Base-by-base conservation (phyloP, 2,888 invertebrate genomes). In the Keiferia lycopersicella region DNA sequence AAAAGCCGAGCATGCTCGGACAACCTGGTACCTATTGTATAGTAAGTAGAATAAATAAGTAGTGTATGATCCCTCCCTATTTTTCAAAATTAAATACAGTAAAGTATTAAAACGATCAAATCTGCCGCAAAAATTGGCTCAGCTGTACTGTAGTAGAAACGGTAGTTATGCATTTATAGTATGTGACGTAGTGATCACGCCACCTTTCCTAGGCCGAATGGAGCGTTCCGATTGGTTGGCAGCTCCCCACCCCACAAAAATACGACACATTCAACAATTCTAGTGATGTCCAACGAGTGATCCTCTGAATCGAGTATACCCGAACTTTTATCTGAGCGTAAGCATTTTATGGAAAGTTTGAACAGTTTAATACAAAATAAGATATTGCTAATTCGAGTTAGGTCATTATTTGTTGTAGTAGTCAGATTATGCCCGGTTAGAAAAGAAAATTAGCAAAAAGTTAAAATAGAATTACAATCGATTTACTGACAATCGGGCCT, bases 181-280 rank as follows among this genome's bases (percentile, higher is more conserved):
- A 56, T 58, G 66, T 87, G 89, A 88, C 88, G 89, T 88, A 82
- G 87, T 60, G 87, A 91, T 91, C 91, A 91, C 91, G 91, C 91
- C 91, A 91, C 91, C 84, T 88, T 86, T 84, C 4, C 81, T 78
- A 81, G 81, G 76, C 76, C 75, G 70, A 71, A 80, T 81, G 66
- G 77, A 70, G 78, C 57, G 50, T 66, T 81, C 75, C 80, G 77
- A 91, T 91, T 91, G 91, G 91, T 72, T 64, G 70, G 79, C 45
- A 41, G 20, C 48, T 63, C 50, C 67, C 79, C 83, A 81, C 76
- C 73, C 69, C 74, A 78, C 76, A 58, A 81, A 82, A 83, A 79
- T 82, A 80, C 74, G 78, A 79, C 79, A 83, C 83, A 83, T 83
- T 84, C 84, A 87, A 85, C 82, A 83, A 70, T 79, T 84, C 72